Evolutionary conservation across 2,797 vertebrate genomes (phyloP), one percentile per base, ranked within the genome.

Genomic region (Percopsis omiscomaycus): DNA sequence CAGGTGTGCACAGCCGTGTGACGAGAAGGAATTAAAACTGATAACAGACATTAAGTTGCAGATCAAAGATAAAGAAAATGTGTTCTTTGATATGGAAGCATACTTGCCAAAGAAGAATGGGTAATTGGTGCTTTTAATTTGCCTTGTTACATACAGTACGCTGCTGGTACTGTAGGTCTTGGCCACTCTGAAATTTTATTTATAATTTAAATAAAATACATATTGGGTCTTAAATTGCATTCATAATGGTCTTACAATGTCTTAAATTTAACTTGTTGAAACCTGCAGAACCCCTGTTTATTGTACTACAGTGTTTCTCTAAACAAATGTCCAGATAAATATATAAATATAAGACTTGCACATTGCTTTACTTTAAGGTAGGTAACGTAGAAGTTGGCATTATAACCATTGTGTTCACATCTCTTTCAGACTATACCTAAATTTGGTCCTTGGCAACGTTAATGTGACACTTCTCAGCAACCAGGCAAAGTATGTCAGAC

Each of bases 31-130:
- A 61, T 71, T 81, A 2, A 89, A 92, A 22, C 80, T 92, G 22
- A 79, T 97, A 46, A 88, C 91, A n/a, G 92, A 94, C 80, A 93
- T 99, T 70, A 90, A 89, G 30, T 63, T 80, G 32, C 94, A 93
- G 84, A 96, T 99, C 76, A 98, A 97, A 91, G 97, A 98, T 8
- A 93, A 93, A 65, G 94, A 96, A 75, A 93, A 96, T 80, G 75
- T 93, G 16, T 99, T 99, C 92, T 98, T 98, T 27, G 95, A 99
- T 82, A 99, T 99, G 98, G 97, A 99, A 84, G 95, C 97, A 9
- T 99, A 98, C 88, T 89, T 99, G 85, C 98, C 98, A 37, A 99
- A 99, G 92, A 98, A 89, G 83, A 99, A 99, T 0, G 94, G 98
- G 98, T 98, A 56, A 56, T 80, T 0, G 22, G 93, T 80, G 14